phyloP scores from a whole-genome alignment of 1,140 invertebrate genomes.

The Popillia japonica region DNA sequence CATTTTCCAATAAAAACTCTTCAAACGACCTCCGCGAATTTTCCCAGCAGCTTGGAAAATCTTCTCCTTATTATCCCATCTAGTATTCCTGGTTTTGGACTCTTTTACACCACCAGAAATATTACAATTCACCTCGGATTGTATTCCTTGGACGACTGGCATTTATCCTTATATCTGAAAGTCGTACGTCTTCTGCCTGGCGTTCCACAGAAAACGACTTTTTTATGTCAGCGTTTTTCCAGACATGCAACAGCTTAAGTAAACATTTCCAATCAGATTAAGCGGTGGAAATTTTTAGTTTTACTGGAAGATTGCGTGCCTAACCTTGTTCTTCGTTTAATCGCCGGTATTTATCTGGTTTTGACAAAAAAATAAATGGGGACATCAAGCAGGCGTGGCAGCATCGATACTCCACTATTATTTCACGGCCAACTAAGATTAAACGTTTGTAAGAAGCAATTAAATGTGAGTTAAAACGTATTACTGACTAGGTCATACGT shows the following conservation, averaged over 20 bases:
- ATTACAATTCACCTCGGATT: neutral
- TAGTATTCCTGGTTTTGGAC: neutral
- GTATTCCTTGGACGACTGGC: neutral
- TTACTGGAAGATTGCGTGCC: slow-evolving; percentile 12
- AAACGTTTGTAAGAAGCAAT: neutral
- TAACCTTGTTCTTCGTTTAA: slow-evolving; percentile 23
- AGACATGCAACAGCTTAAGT: neutral
- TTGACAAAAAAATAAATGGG: neutral
- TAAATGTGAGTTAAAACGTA: neutral
- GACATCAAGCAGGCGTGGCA: neutral
- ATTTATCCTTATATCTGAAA: neutral
- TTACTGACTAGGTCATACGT: slow-evolving; percentile 4
- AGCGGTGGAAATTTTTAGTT: slow-evolving; percentile 7
- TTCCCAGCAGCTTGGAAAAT: neutral
- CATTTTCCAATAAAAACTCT: slow-evolving; percentile 18
- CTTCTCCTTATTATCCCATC: neutral
- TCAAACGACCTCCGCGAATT: neutral
- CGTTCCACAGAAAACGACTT: neutral
- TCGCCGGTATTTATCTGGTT: slow-evolving; percentile 6
- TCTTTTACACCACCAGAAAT: neutral
- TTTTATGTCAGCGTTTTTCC: neutral
- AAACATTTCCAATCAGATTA: slow-evolving; percentile 18
- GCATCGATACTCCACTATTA: slow-evolving; percentile 15
- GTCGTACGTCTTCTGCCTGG: neutral
- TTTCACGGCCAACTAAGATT: slow-evolving; percentile 20